Conservation (phyloP, 2,888 invertebrate genomes). For the Nomada goodeniana region DNA sequence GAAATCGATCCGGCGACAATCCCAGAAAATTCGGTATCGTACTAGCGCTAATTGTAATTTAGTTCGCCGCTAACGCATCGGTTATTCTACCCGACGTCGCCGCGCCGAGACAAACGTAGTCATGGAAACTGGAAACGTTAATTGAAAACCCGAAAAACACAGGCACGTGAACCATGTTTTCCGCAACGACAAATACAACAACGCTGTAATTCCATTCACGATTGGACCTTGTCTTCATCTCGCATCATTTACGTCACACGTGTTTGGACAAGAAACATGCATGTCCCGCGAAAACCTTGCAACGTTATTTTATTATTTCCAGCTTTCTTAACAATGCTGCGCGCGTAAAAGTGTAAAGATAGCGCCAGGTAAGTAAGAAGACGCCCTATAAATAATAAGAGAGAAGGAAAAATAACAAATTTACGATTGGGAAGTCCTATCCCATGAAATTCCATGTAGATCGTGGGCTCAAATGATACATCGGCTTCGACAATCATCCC, state of each 20-base stretch:
- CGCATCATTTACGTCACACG: not conserved
- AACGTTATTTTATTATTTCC: too few species aligned
- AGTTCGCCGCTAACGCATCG: constrained; percentile 7
- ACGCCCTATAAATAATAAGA: not conserved
- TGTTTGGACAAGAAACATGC: not conserved
- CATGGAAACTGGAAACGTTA: constrained; percentile 23
- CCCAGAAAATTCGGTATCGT: constrained; percentile 2
- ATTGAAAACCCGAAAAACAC: constrained; percentile 28
- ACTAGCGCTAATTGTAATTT: constrained; percentile 29
- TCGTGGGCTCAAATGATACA: not conserved
- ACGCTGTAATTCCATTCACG: constrained; percentile 25
- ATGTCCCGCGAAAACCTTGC: too few species aligned
- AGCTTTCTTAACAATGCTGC: too few species aligned
- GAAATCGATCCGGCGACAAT: constrained; percentile 17
- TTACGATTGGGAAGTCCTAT: not conserved
- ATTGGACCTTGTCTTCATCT: constrained; percentile 43
- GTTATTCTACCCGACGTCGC: constrained; percentile 11
- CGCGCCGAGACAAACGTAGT: not conserved
- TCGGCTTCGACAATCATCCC: constrained; percentile 6
- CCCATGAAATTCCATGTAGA: not conserved
- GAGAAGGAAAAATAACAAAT: not conserved
- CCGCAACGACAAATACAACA: constrained; percentile 7
- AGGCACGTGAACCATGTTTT: constrained; percentile 16
- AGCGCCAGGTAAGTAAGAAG: not conserved
- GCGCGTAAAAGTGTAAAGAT: not conserved